A percentile compares a stretch with the other conserved stretches of the same genome.
Conservation (phyloP, 2,113 vertebrate species). For the Dasyurus viverrinus region DNA sequence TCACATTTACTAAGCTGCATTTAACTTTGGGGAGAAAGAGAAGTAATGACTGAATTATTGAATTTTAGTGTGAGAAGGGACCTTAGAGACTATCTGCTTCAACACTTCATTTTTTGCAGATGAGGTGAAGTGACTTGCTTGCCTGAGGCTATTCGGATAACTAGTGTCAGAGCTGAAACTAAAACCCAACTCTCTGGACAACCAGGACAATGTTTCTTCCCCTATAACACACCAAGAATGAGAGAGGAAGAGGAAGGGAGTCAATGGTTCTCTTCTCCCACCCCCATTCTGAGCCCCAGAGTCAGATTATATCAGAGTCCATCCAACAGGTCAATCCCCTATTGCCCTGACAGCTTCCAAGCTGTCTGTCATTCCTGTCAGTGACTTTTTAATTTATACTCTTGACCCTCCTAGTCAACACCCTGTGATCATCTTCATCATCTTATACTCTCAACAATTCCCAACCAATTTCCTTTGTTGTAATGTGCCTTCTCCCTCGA, state of each 20-base stretch:
- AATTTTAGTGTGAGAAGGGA: not conserved
- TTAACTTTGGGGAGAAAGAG: conserved; percentile 6
- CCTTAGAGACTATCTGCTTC: not conserved
- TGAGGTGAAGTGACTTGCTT: not conserved
- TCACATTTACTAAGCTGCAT: not conserved
- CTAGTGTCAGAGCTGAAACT: not conserved
- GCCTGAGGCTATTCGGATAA: not conserved
- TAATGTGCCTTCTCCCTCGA: not conserved
- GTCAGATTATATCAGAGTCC: not conserved
- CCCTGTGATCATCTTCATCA: not conserved
- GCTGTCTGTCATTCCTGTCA: not conserved
- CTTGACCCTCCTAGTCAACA: not conserved
- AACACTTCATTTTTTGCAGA: not conserved
- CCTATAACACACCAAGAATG: not conserved
- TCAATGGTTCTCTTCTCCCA: not conserved
- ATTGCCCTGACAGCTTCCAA: not conserved
- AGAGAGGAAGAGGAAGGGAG: not conserved
- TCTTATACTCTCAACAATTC: not conserved
- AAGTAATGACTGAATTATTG: not conserved
- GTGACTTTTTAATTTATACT: not conserved
- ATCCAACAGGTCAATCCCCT: not conserved
- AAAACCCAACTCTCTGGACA: not conserved
- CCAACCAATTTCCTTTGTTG: not conserved
- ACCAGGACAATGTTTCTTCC: not conserved
- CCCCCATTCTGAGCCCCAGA: not conserved